phyloP scores from a whole-genome alignment of 92 coral and sea anemone species.

The Porites rus region DNA sequence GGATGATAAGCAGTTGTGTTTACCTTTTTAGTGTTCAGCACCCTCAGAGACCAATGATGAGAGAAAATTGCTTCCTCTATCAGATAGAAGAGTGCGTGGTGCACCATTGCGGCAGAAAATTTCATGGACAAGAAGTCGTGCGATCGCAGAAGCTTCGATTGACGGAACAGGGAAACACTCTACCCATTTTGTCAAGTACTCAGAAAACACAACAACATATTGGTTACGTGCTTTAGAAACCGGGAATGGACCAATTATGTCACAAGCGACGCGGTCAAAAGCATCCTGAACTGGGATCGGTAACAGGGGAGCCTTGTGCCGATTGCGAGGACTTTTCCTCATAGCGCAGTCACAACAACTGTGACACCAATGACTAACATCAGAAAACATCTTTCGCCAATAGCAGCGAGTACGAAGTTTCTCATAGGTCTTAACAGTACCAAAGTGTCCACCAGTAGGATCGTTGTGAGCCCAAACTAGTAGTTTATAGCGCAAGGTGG shows the following conservation, averaged over 20 bases:
- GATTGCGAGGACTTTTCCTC: conserved; percentile 42
- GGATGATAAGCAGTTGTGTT: conserved; percentile 77
- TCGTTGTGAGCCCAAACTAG: conserved; percentile 59
- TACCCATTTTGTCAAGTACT: conserved; percentile 52
- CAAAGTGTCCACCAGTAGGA: conserved; percentile 63
- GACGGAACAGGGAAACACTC: conserved; percentile 51
- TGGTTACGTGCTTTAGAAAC: conserved; percentile 51
- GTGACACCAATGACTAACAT: conserved; percentile 48
- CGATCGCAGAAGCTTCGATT: conserved; percentile 28
- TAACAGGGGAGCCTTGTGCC: conserved; percentile 45
- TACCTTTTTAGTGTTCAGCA: conserved; percentile 53
- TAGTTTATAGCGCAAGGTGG: conserved; percentile 52
- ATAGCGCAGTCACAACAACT: conserved; percentile 61
- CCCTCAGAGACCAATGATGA: conserved; percentile 55
- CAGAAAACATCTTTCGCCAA: conserved; percentile 66
- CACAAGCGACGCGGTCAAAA: conserved; percentile 42
- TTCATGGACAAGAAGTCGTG: conserved; percentile 10
- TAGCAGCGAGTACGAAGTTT: conserved; percentile 59
- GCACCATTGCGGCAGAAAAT: conserved; percentile 56
- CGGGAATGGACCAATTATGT: conserved; percentile 60
- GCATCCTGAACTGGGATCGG: conserved; percentile 67
- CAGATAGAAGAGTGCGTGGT: conserved; percentile 52
- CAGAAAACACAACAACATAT: conserved; percentile 54
- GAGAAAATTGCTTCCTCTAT: conserved; percentile 57
- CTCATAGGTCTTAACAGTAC: conserved; percentile 65